Evolutionary conservation across 2,113 vertebrate genomes (phyloP).

Genomic region (Pelodiscus sinensis): DNA sequence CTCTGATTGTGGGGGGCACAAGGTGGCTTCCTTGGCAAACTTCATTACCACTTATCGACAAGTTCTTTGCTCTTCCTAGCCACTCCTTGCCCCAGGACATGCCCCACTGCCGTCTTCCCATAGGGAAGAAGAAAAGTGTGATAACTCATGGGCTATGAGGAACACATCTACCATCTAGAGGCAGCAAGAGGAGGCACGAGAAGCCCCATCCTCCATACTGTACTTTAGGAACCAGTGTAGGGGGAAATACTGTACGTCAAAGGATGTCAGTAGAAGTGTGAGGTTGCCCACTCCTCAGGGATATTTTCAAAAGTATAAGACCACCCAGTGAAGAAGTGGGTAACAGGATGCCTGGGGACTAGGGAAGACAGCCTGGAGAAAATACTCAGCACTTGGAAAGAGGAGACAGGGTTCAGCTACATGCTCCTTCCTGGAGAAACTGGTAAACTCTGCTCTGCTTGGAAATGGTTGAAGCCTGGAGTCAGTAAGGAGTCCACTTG

Average conservation of each 20-base stretch:
- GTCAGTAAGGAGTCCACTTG: neutral
- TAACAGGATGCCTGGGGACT: slow-evolving; percentile 32
- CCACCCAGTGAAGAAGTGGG: slow-evolving; percentile 28
- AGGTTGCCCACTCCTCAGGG: fast-evolving
- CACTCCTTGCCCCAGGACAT: neutral
- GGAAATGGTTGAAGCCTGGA: neutral
- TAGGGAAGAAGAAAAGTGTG: neutral
- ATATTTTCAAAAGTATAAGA: neutral
- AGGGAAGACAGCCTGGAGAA: neutral
- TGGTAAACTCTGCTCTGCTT: neutral
- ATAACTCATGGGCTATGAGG: neutral
- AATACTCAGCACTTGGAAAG: slow-evolving; percentile 24
- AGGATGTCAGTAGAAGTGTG: neutral
- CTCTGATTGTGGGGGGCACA: neutral
- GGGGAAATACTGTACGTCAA: neutral
- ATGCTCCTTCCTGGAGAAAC: neutral
- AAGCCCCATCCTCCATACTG: neutral
- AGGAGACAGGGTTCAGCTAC: neutral
- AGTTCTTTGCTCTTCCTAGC: neutral
- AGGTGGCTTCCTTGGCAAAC: neutral
- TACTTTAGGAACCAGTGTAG: neutral
- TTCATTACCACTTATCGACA: neutral
- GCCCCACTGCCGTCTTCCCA: no score
- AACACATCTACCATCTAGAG: neutral
- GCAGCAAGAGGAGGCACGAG: neutral